These are phyloP conservation scores for Rostratula benghalensis DNA, from an alignment of 2,113 vertebrate species.

Conservation along the genomic window DNA sequence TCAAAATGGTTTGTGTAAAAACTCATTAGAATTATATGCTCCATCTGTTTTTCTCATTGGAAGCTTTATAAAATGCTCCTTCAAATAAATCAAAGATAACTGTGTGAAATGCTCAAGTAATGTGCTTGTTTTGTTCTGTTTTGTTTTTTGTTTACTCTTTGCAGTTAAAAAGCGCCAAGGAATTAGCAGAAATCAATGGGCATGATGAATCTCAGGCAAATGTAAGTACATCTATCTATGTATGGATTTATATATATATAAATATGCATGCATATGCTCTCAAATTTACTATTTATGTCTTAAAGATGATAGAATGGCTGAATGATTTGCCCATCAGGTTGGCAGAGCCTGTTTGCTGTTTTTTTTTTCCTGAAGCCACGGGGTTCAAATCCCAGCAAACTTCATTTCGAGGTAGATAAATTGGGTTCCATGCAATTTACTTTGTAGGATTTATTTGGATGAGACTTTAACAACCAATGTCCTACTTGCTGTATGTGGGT, in stretches of 20 bases:
- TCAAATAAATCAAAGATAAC: conserved; percentile 72
- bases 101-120: conserved; percentile 49
- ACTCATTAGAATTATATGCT: conserved; percentile 70
- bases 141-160: conserved; percentile 45
- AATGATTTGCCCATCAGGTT: not conserved
- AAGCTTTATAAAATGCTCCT: conserved; percentile 68
- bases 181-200: conserved; percentile 80
- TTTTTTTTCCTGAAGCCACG: not conserved
- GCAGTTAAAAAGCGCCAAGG: conserved; percentile 82
- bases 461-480: conserved; percentile 43
- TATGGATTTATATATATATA: not conserved
- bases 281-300: not conserved
- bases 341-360: not conserved
- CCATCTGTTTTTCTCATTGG: conserved; percentile 69
- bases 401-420: conserved; percentile 63
- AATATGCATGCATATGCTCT: not conserved
- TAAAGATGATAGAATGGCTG: not conserved
- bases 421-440: conserved; percentile 54
- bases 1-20: conserved; percentile 64
- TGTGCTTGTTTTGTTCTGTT: conserved; percentile 49
- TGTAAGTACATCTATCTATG: conserved; percentile 69
- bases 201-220: conserved; percentile 79
- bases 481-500: conserved; percentile 41
- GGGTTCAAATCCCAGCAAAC: conserved; percentile 42
- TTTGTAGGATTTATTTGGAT: conserved; percentile 63